Evolutionary conservation across 2,797 vertebrate species (phyloP).

Genomic region (Synanceia verrucosa): DNA sequence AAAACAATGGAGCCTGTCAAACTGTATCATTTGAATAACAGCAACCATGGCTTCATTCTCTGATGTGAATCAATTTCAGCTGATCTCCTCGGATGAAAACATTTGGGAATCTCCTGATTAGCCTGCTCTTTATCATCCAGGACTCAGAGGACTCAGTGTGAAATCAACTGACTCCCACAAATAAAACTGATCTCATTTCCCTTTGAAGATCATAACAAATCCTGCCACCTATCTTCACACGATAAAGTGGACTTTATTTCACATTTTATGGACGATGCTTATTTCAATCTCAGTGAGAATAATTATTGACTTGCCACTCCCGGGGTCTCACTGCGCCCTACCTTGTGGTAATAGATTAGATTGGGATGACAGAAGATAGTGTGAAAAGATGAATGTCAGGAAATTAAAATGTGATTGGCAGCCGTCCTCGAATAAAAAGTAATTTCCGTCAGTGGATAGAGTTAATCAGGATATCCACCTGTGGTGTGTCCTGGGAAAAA

Average conservation of each 20-base stretch:
- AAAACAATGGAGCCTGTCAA: background rate
- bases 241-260: constrained; percentile 2
- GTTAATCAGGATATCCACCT: constrained; percentile 8
- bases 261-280: background rate
- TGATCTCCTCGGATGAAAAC: constrained; percentile 23
- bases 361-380: background rate
- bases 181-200: constrained; percentile 16
- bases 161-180: background rate
- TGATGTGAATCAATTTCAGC: constrained; percentile 5
- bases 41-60: background rate
- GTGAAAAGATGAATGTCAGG: background rate
- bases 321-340: background rate
- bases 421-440: constrained; percentile 19
- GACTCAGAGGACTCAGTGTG: background rate
- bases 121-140: background rate
- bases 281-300: background rate
- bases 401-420: constrained; percentile 35
- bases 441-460: constrained; percentile 2
- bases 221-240: background rate
- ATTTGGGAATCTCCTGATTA: background rate
- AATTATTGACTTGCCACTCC: background rate
- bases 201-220: background rate
- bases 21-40: background rate
- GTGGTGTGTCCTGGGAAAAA: background rate
- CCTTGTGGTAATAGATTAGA: background rate